Conservation (phyloP, 2,797 vertebrate genomes). For the Hybognathus amarus region DNA sequence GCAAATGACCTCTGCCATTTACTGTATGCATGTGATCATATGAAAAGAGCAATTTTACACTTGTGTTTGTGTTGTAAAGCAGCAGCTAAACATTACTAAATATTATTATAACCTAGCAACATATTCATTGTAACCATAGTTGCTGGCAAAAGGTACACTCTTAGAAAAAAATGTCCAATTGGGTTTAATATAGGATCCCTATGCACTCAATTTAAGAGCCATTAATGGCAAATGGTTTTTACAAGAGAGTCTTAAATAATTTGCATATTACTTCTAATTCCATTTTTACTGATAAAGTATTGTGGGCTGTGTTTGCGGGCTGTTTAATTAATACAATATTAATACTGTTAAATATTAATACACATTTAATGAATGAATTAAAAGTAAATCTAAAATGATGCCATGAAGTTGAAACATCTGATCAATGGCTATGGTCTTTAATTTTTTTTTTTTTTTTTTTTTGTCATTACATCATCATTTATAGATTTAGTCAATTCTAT, state of each 20-base stretch:
- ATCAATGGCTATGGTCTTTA: not conserved
- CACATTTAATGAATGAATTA: not conserved
- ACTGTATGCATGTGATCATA: not conserved
- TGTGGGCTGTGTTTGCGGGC: not conserved
- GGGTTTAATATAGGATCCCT: not conserved
- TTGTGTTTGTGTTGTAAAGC: not conserved
- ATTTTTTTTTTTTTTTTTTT: accelerated
- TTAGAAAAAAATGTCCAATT: not conserved
- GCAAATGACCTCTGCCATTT: not conserved
- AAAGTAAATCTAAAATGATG: not conserved
- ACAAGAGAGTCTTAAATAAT: not conserved
- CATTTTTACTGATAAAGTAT: not conserved
- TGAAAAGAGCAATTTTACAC: not conserved
- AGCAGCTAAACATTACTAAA: not conserved
- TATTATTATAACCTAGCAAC: not conserved
- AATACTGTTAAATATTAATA: not conserved
- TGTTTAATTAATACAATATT: not conserved
- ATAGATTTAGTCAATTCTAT: not conserved
- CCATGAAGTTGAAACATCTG: not conserved
- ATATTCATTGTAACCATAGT: not conserved
- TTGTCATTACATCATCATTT: not conserved
- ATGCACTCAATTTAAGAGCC: not conserved
- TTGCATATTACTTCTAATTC: not conserved
- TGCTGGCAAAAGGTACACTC: not conserved
- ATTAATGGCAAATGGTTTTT: not conserved